Conservation (phyloP, 2,797 vertebrate genomes). For the Enteromius radiatus region DNA sequence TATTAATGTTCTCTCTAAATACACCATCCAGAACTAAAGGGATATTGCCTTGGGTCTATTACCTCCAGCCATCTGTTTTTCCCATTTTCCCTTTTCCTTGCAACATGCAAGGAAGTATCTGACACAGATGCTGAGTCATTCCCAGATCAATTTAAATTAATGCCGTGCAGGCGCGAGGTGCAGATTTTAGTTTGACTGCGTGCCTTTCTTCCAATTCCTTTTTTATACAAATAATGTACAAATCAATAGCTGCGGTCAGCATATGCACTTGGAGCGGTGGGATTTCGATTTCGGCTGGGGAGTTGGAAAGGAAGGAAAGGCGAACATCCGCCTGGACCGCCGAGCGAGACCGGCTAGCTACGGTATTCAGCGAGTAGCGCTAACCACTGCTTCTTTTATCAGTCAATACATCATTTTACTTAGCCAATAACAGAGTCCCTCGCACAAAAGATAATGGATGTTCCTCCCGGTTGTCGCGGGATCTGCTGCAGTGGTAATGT, state of each 20-base stretch:
- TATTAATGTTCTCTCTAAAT: constrained; percentile 45
- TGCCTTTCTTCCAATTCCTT: constrained; percentile 50
- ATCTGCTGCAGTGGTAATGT: constrained; percentile 63
- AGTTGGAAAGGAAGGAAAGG: constrained; percentile 39
- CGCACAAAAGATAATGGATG: constrained; percentile 67
- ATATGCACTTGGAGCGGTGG: constrained; percentile 49
- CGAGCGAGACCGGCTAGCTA: constrained; percentile 34
- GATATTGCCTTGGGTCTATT: constrained; percentile 34
- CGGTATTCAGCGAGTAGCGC: constrained; percentile 39
- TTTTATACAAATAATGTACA: constrained; percentile 60
- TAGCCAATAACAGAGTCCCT: constrained; percentile 65
- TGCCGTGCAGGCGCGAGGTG: constrained; percentile 19
- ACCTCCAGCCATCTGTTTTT: constrained; percentile 35
- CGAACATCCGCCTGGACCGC: constrained; percentile 22
- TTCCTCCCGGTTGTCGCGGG: constrained; percentile 57
- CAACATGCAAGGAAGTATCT: constrained; percentile 39
- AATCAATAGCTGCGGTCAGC: constrained; percentile 59
- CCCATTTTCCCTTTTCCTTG: constrained; percentile 33
- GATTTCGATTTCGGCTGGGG: constrained; percentile 49
- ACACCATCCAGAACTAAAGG: constrained; percentile 50
- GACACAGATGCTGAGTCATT: constrained; percentile 52
- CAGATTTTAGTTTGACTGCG: constrained; percentile 38
- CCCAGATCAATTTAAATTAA: constrained; percentile 54
- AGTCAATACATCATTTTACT: constrained; percentile 66
- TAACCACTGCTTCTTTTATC: constrained; percentile 61